Conservation (phyloP, 2,113 vertebrate genomes). For the Chaenogobius annularis region DNA sequence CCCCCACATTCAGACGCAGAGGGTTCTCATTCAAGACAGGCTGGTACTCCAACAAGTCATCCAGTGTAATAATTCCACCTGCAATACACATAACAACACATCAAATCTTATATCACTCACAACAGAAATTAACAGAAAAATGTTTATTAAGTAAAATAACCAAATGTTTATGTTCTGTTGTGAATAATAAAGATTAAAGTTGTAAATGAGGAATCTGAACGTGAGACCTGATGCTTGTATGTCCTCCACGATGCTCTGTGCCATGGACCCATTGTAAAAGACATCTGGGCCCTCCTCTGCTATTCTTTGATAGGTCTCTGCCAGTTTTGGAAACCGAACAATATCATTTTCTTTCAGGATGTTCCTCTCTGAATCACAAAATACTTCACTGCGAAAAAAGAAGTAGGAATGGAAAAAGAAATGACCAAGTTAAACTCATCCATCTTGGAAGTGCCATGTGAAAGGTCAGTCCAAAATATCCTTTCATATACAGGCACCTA, state of each 20-base stretch:
- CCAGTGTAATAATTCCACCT: constrained; percentile 88
- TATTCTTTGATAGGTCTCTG: constrained; percentile 85
- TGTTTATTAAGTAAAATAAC: neutral
- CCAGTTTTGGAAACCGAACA: constrained; percentile 83
- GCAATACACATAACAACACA: constrained; percentile 28
- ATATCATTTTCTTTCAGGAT: constrained; percentile 86
- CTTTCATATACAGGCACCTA: neutral
- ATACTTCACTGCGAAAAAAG: constrained; percentile 73
- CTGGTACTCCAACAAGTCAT: constrained; percentile 84
- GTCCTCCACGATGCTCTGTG: constrained; percentile 85
- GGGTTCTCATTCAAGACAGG: constrained; percentile 83
- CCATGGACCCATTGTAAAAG: constrained; percentile 91
- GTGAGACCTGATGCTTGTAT: constrained; percentile 79
- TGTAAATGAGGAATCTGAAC: neutral
- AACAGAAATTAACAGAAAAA: neutral
- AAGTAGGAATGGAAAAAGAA: constrained; percentile 9
- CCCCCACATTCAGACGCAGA: constrained; percentile 77
- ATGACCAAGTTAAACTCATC: neutral
- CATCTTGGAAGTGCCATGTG: neutral
- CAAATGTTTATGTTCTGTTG: neutral
- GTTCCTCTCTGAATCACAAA: constrained; percentile 84
- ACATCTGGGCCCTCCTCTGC: constrained; percentile 86
- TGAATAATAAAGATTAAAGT: neutral
- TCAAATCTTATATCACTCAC: neutral
- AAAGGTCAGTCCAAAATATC: constrained; percentile 3